These are phyloP conservation scores for Brachypteracias leptosomus DNA, from an alignment of 2,113 vertebrate genomes.

Conservation along the genomic window DNA sequence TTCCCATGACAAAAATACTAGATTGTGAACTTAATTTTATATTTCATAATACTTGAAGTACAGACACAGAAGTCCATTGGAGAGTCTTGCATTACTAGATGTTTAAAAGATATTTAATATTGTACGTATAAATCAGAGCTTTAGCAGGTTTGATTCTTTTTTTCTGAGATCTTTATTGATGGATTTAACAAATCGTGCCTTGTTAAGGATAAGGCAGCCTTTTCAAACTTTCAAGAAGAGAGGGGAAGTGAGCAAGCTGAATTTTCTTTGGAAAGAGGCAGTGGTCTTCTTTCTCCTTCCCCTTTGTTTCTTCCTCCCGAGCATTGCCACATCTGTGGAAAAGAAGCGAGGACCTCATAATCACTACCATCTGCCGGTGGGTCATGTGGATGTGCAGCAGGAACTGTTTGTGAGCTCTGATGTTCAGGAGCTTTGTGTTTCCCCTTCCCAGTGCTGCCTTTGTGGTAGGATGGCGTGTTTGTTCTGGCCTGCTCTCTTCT, in stretches of 20 bases:
- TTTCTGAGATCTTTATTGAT: not conserved
- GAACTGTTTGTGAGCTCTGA: not conserved
- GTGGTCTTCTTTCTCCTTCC: not conserved
- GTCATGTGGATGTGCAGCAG: not conserved
- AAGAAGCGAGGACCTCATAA: not conserved
- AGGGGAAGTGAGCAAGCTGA: not conserved
- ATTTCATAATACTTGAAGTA: slow-evolving; percentile 26
- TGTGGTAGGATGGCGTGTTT: fast-evolving
- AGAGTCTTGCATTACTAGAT: not conserved
- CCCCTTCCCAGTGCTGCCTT: not conserved
- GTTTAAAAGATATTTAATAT: not conserved
- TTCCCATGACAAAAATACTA: slow-evolving; percentile 57
- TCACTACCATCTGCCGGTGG: fast-evolving
- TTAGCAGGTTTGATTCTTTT: not conserved
- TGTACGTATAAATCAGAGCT: not conserved
- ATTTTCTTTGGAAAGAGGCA: not conserved
- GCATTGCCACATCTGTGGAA: not conserved
- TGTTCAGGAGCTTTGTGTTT: fast-evolving
- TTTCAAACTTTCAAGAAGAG: not conserved
- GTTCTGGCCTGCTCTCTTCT: not conserved
- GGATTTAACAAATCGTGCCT: not conserved
- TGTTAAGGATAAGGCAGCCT: not conserved
- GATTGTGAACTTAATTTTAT: slow-evolving; percentile 55
- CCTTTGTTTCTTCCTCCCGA: fast-evolving
- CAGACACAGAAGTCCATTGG: not conserved